phyloP scores from a whole-genome alignment of 2,888 invertebrate species.

The Aricia artaxerxes region DNA sequence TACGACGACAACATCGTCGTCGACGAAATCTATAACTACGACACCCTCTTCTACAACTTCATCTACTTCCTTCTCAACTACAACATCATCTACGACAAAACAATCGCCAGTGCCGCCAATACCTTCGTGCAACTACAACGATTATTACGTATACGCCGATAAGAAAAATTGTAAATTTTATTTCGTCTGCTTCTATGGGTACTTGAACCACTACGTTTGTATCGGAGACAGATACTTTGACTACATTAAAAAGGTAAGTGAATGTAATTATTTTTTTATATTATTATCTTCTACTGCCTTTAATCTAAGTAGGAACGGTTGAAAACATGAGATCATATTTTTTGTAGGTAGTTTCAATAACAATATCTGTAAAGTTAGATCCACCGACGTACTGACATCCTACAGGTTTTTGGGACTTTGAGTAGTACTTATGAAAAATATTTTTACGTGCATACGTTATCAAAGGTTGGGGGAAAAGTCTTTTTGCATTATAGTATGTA shows the following conservation, averaged over 20 bases:
- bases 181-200: conserved; percentile 36
- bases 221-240: not conserved
- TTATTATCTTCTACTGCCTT: not conserved
- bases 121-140: conserved; percentile 12
- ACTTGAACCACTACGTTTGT: conserved; percentile 17
- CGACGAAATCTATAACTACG: conserved; percentile 16
- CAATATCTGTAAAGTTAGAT: no score
- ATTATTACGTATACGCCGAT: conserved; percentile 34
- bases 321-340: not conserved
- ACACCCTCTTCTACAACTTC: conserved; percentile 28
- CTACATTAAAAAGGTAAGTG: conserved; percentile 20
- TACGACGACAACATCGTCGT: conserved; percentile 31
- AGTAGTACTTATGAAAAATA: no score
- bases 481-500: no score
- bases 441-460: no score
- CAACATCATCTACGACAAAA: conserved; percentile 2
- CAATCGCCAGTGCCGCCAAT: conserved; percentile 6
- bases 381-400: no score
- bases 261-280: not conserved
- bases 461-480: no score
- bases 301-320: not conserved
- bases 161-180: conserved; percentile 34
- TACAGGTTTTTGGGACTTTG: no score
- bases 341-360: not conserved
- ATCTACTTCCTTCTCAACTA: conserved; percentile 14